A percentile compares a stretch with the other conserved stretches of the same genome.
These are phyloP conservation scores for Zaprionus obscuricornis DNA, from an alignment of 2,888 invertebrate genomes.

Conservation along the genomic window DNA sequence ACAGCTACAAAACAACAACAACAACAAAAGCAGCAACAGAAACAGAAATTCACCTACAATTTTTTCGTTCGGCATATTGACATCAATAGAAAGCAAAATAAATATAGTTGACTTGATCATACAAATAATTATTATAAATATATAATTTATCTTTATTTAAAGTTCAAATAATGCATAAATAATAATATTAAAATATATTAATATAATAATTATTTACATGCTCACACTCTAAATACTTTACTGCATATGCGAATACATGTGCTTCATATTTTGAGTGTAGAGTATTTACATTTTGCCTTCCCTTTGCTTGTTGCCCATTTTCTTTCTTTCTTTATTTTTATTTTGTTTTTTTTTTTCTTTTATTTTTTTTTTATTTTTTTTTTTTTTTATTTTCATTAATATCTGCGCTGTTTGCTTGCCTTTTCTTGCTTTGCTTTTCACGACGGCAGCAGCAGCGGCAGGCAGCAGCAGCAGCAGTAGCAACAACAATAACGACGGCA, in stretches of 20 bases:
- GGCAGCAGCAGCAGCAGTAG: conserved; percentile 7
- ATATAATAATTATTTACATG: too few species aligned
- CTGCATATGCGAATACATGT: too few species aligned
- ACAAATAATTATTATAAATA: not conserved
- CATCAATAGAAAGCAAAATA: not conserved
- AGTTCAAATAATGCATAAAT: too few species aligned
- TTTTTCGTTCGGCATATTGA: conserved; percentile 63
- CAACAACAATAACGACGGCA: conserved; percentile 30
- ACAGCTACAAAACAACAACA: conserved; percentile 29
- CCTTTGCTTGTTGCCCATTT: conserved; percentile 42
- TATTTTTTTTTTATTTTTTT: conserved; percentile 34
- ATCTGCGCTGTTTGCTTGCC: conserved; percentile 70
- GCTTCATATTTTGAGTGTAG: too few species aligned
- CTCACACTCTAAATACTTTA: not conserved
- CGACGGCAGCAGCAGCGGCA: conserved; percentile 38
- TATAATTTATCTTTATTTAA: not conserved
- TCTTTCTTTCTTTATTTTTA: conserved; percentile 59
- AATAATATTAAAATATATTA: too few species aligned
- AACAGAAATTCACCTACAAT: conserved; percentile 63
- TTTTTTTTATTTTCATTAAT: conserved; percentile 68
- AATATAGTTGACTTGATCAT: too few species aligned
- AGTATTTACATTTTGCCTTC: conserved; percentile 39
- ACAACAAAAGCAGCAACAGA: conserved; percentile 26
- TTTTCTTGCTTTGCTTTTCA: conserved; percentile 62
- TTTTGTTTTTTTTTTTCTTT: conserved; percentile 57